phyloP scores from a whole-genome alignment of 2,797 vertebrate genomes.

The Gorsachius magnificus region DNA sequence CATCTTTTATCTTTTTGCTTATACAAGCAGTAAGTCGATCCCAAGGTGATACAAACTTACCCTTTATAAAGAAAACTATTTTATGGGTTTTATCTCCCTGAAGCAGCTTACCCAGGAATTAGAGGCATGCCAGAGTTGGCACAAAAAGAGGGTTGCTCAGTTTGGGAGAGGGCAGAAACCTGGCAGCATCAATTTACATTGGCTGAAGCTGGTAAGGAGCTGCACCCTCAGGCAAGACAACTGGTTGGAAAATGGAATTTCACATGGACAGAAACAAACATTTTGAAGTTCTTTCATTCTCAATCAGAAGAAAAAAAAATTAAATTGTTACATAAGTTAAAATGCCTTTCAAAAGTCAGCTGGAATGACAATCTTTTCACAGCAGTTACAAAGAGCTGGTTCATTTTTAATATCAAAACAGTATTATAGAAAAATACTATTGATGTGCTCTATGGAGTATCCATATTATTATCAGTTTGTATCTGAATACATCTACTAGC shows the following conservation, averaged over 20 bases:
- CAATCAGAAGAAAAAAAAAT: neutral
- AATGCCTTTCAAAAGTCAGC: neutral
- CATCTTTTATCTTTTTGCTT: neutral
- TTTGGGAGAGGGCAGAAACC: constrained; percentile 29
- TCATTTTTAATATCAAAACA: neutral
- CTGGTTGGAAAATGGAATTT: neutral
- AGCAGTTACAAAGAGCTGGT: neutral
- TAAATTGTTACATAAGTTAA: neutral
- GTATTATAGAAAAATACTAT: neutral
- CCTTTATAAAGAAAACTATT: neutral
- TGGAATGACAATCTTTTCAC: neutral
- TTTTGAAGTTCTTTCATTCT: neutral
- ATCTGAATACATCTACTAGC: neutral
- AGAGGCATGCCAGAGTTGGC: neutral
- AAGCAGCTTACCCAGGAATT: constrained; percentile 13
- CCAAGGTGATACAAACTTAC: neutral
- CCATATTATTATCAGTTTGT: neutral
- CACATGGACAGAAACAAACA: neutral
- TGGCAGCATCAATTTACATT: constrained; percentile 21
- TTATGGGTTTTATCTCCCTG: neutral
- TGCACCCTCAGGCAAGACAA: neutral
- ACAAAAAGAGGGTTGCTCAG: neutral
- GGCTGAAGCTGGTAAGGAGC: neutral
- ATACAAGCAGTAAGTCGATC: neutral
- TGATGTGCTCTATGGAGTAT: neutral